Evolutionary conservation across 2,113 vertebrate species (phyloP), one percentile per base, ranked within the genome.

Genomic region (Genyomyrus donnyi): DNA sequence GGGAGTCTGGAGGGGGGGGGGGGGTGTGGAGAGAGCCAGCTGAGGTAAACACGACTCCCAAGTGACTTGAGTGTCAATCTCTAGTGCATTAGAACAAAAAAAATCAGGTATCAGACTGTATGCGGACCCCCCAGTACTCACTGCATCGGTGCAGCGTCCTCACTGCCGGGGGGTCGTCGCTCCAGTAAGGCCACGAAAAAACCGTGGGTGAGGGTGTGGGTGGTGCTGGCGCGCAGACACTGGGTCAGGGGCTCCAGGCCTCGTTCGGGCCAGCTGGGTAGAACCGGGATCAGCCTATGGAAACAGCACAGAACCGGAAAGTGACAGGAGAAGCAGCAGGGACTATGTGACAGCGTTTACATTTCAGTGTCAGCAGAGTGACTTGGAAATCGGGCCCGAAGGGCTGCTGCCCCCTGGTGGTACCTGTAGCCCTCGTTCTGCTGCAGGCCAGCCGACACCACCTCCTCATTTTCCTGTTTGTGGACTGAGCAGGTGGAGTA

Each of bases 401-500:
- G 35, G 11, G 3, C n/a, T 62, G 19, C 31, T 45, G 21, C 31
- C 49, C 87, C 21, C 46, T n/a, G 5, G 5, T 53, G 2, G 4
- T 93, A 99, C 98, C 97, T 97, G 95, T 98, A 99, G 35, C 89
- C 3, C 0, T 91, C 93, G 9, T 91, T 93, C 83, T 97, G 94
- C 94, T 96, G 94, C 89, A 99, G 94, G 91, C 96, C 96, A 0
- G 94, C 93, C 0, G 66, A 52, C 0, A 99, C 95, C 9, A 99
- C 98, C 0, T 98, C 96, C 93, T 99, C 98, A 0, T 99, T 99
- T 94, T 99, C 98, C 92, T 99, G 95, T 0, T 58, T 93, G 93
- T 97, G 96, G 52, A 98, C 31, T 0, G 98, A 99, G 92, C 98
- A 99, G 0, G 98, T 99, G 89, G 98, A 99, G 91, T 99, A 99